Evolutionary conservation across 2,113 vertebrate species (phyloP).

Genomic region (Heterotilapia buettikoferi): DNA sequence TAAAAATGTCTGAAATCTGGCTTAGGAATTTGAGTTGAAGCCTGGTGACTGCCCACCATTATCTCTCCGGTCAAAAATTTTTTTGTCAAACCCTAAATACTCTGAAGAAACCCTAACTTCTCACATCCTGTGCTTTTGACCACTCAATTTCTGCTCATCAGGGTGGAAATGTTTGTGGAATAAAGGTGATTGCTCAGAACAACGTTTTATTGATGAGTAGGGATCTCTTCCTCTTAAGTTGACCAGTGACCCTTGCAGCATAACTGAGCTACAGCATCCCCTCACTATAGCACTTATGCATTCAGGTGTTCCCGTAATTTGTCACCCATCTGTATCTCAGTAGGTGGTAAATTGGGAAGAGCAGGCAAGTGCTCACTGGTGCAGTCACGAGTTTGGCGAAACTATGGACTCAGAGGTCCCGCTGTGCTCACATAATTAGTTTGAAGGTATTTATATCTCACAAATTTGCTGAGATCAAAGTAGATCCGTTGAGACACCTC

Average conservation of each 20-base stretch:
- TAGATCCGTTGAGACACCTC: constrained; percentile 41
- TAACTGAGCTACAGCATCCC: neutral
- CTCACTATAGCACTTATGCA: neutral
- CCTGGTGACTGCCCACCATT: neutral
- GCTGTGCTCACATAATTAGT: constrained; percentile 50
- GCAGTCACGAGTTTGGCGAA: neutral
- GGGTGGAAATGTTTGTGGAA: neutral
- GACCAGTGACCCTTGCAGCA: neutral
- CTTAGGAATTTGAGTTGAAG: neutral
- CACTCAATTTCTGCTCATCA: neutral
- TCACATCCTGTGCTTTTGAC: neutral
- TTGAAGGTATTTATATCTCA: constrained; percentile 54
- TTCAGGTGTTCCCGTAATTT: neutral
- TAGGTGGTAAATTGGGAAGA: neutral
- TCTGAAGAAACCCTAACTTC: neutral
- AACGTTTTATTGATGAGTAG: neutral
- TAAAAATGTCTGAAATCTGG: neutral
- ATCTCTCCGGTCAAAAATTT: fast-evolving
- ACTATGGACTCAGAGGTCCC: constrained; percentile 18
- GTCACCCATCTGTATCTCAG: neutral
- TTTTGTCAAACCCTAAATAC: neutral
- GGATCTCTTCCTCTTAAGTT: neutral
- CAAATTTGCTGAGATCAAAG: constrained; percentile 52
- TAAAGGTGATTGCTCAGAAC: neutral
- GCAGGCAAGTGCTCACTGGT: neutral